Evolutionary conservation across 2,888 invertebrate genomes (phyloP).

Genomic region (Pseudococcus longispinus): DNA sequence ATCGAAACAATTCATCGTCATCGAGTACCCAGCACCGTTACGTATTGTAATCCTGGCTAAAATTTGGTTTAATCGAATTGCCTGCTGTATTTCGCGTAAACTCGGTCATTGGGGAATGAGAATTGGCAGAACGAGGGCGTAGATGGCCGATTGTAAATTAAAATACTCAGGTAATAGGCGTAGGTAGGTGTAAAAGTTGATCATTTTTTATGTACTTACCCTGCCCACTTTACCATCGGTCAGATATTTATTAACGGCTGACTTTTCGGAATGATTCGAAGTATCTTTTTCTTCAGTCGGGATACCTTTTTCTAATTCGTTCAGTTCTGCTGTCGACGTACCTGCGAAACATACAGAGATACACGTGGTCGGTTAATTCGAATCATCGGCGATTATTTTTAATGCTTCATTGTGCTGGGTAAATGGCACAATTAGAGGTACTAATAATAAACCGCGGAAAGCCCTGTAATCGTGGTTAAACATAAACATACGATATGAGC

Average conservation of each 20-base stretch:
- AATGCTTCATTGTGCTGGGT: not conserved
- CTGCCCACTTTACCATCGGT: conserved; percentile 30
- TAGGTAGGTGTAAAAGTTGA: not conserved
- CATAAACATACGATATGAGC: not conserved
- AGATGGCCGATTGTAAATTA: not conserved
- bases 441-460: not conserved
- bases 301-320: conserved; percentile 44
- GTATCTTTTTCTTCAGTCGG: conserved; percentile 14
- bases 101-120: not conserved
- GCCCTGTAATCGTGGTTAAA: not conserved
- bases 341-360: not conserved
- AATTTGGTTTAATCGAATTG: not conserved
- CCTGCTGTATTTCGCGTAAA: not conserved
- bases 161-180: not conserved
- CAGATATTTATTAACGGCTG: conserved; percentile 30
- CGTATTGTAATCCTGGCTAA: not conserved
- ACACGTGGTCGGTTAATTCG: not conserved
- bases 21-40: not conserved
- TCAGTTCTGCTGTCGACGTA: conserved; percentile 46
- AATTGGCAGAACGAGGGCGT: not conserved
- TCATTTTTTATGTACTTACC: not conserved
- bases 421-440: not conserved
- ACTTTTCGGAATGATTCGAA: conserved; percentile 38
- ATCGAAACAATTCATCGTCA: conserved; percentile 12
- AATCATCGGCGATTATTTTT: not conserved